These are phyloP conservation scores for Stigmatopora nigra DNA, from an alignment of 2,113 vertebrate genomes.

Conservation along the genomic window DNA sequence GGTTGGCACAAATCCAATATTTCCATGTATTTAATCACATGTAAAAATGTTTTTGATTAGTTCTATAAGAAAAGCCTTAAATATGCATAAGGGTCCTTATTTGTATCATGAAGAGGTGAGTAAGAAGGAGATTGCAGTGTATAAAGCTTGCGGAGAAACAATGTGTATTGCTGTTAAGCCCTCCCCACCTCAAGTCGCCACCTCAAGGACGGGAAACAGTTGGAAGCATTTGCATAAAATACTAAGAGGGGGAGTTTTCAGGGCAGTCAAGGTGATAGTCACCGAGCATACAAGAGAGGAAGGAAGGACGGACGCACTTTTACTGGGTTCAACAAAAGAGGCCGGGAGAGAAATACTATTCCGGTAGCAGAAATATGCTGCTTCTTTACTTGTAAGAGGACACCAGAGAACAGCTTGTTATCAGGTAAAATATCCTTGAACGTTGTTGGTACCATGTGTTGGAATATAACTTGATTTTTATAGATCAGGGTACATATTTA, in stretches of 20 bases:
- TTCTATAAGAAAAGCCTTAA: not conserved
- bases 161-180: constrained; percentile 30
- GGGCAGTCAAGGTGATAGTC: constrained; percentile 51
- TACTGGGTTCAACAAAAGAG: not conserved
- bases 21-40: too few species aligned
- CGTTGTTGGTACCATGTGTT: not conserved
- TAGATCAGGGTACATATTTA: not conserved
- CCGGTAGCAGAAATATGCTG: not conserved
- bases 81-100: not conserved
- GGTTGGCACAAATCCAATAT: too few species aligned
- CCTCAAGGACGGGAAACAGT: constrained; percentile 36
- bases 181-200: constrained; percentile 21
- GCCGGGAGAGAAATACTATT: not conserved
- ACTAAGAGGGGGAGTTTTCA: constrained; percentile 48
- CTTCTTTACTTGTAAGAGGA: not conserved
- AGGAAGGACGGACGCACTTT: constrained; percentile 20
- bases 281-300: constrained; percentile 21
- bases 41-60: too few species aligned
- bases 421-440: not conserved
- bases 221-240: constrained; percentile 55
- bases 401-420: not conserved
- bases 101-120: not conserved
- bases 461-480: not conserved
- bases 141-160: not conserved
- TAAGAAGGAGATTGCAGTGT: not conserved